Base-by-base conservation (phyloP, 2,113 vertebrate species). In the Prochilodus magdalenae region DNA sequence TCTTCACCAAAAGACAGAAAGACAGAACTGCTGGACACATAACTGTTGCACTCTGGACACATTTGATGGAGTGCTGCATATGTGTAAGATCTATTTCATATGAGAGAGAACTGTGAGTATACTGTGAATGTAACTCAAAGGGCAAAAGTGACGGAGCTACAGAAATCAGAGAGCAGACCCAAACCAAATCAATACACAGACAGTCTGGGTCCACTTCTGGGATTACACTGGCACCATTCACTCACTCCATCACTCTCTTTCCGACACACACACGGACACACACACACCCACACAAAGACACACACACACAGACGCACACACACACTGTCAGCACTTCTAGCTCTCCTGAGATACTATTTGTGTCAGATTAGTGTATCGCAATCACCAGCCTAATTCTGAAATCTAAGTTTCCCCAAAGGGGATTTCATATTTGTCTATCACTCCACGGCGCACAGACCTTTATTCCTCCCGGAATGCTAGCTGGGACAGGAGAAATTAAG, bases 341-440 rank as follows among this genome's bases (percentile, higher is more conserved):
- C 29, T 24, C 70, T 74, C 62, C 65, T 36, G 65, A 80, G 77
- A 80, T 60, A 86, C 66, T 47, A 67, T 63, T 57, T 55, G 71
- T 59, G 76, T 66, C 70, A 83, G 16, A 66, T 71, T 59, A 5
- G 66, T 86, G 74, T 67, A 82, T 82, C 77, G 59, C 73, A 83
- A 80, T 77, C 66, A 80, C 49, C 27, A 66, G 77, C 73, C 77
- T 75, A 65, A 74, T 77, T 81, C 69, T 81, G 67, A 81, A 72
- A 86, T 57, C 15, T 30, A 51, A 74, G 73, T 83, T 67, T 70
- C 60, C 73, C 77, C 26, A 67, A 81, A 86, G 77, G 59, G 26
- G 29, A 22, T 14, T 24, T 49, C 47, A 22, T 62, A 33, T 60
- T 40, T 51, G 69, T 40, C 18, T 60, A 57, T 49, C 27, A 16